Evolutionary conservation across 2,113 vertebrate species (phyloP).

Genomic region (Jaculus jaculus): DNA sequence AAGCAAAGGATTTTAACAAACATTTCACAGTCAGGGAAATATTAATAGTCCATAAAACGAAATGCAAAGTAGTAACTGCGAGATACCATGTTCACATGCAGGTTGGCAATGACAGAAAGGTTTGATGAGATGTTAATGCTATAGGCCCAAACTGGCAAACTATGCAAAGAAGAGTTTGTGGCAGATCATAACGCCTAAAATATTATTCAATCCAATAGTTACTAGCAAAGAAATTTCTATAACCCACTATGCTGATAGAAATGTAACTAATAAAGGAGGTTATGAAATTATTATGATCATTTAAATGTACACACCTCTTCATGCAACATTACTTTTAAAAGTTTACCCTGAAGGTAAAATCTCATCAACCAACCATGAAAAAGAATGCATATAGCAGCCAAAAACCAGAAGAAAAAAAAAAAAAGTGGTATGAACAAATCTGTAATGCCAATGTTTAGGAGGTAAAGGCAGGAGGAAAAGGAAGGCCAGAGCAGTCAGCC

Average conservation of each 20-base stretch:
- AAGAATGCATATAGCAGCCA: background rate
- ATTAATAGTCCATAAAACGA: background rate
- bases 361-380: background rate
- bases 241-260: background rate
- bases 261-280: slow-evolving; percentile 11
- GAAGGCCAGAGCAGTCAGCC: too few relatives aligned
- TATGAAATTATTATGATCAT: background rate
- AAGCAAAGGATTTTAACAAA: slow-evolving; percentile 36
- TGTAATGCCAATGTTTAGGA: too few relatives aligned
- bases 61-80: slow-evolving; percentile 28
- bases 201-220: background rate
- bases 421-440: too few relatives aligned
- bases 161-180: background rate
- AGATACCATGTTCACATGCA: slow-evolving; percentile 28
- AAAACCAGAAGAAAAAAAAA: background rate
- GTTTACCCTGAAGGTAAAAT: background rate
- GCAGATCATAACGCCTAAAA: slow-evolving; percentile 19
- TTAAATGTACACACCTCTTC: background rate
- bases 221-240: slow-evolving; percentile 8
- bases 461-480: too few relatives aligned
- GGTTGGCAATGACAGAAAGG: background rate
- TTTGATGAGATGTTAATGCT: background rate
- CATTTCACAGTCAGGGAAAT: slow-evolving; percentile 31
- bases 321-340: slow-evolving; percentile 19
- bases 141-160: background rate